Percentiles rank a stretch among this genome's conserved stretches.
phyloP scores from a whole-genome alignment of 2,888 invertebrate species.

The Tenodera sinensis region DNA sequence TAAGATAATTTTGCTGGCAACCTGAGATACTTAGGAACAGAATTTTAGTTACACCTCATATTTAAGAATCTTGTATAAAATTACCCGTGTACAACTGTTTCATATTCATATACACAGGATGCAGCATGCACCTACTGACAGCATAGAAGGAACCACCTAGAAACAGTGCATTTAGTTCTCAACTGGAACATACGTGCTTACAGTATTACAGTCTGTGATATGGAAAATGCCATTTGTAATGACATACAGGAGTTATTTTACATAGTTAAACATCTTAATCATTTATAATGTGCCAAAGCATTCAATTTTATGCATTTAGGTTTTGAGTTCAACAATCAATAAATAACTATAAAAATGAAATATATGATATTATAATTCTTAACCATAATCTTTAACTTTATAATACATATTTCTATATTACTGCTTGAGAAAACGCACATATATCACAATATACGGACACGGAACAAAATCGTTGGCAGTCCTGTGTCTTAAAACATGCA shows the following conservation, averaged over 20 bases:
- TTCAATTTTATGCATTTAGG: background rate
- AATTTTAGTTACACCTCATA: too few relatives aligned
- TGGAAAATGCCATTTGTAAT: background rate
- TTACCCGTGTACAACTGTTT: too few relatives aligned
- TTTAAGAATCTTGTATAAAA: too few relatives aligned
- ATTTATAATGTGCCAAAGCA: background rate
- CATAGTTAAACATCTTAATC: background rate
- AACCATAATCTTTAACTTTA: background rate
- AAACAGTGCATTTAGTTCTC: too few relatives aligned
- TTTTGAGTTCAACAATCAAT: background rate
- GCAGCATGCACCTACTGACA: too few relatives aligned
- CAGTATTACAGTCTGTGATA: too few relatives aligned
- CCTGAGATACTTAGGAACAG: too few relatives aligned
- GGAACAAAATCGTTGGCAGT: background rate
- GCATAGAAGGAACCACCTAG: too few relatives aligned
- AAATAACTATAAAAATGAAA: background rate
- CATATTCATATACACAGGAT: too few relatives aligned
- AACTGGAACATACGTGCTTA: too few relatives aligned
- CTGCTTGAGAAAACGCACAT: conserved; percentile 1
- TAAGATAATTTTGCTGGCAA: too few relatives aligned
- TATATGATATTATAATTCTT: background rate
- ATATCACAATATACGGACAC: conserved; percentile 1
- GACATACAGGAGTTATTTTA: background rate
- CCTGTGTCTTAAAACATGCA: background rate
- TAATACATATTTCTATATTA: background rate